phyloP scores from a whole-genome alignment of 2,113 vertebrate species.

The Alethe diademata region DNA sequence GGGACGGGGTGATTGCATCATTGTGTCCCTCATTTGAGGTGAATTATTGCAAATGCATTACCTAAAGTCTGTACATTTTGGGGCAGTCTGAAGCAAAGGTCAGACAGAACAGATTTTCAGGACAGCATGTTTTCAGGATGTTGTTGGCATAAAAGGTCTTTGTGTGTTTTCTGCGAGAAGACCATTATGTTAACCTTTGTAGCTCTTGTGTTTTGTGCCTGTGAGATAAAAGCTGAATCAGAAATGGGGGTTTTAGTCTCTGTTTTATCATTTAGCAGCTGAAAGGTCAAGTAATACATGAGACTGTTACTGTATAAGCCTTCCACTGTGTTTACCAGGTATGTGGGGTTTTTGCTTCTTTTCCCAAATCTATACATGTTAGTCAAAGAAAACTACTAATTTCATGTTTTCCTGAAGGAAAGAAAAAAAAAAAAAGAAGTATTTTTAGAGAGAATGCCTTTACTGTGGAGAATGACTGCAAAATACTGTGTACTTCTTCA shows the following conservation, averaged over 20 bases:
- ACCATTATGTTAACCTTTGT: neutral
- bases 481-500: neutral
- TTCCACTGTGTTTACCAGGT: neutral
- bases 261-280: neutral
- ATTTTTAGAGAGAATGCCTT: neutral
- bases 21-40: neutral
- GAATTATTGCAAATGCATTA: neutral
- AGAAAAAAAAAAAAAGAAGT: neutral
- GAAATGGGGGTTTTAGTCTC: neutral
- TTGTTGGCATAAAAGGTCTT: neutral
- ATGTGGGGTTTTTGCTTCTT: neutral
- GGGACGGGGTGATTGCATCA: neutral
- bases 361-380: neutral
- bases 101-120: neutral
- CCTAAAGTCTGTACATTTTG: neutral
- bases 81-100: neutral
- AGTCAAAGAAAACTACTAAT: neutral
- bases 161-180: neutral
- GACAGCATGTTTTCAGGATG: neutral
- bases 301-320: neutral
- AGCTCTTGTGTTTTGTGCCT: neutral
- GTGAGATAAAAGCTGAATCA: neutral
- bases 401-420: neutral
- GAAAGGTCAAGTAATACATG: neutral
- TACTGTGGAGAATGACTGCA: neutral